These are phyloP conservation scores for honey bee (Apis mellifera) DNA, from an alignment of 1,140 invertebrate genomes.

Conservation along the genomic window Amel_HAv3.1 CM009935.2:8727501-8728000, in stretches of 20 bases:
- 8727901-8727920: too few species aligned
- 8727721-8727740: background rate
- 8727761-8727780: background rate
- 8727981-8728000: background rate
- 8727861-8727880: background rate
- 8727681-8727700: conserved; percentile 1
- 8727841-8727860: background rate
- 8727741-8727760: background rate
- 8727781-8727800: background rate
- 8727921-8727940: background rate
- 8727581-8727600: background rate
- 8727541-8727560: background rate
- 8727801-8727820: too few species aligned
- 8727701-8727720: background rate
- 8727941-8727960: background rate
- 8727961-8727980: too few species aligned
- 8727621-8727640: conserved; percentile 4
- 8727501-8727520: background rate
- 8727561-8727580: background rate
- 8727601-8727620: background rate
- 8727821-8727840: background rate
- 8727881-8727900: background rate
- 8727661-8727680: background rate
- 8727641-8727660: background rate
- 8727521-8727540: background rate